Evolutionary conservation across 2,888 invertebrate genomes (phyloP).

Genomic region (Hedya salicella): DNA sequence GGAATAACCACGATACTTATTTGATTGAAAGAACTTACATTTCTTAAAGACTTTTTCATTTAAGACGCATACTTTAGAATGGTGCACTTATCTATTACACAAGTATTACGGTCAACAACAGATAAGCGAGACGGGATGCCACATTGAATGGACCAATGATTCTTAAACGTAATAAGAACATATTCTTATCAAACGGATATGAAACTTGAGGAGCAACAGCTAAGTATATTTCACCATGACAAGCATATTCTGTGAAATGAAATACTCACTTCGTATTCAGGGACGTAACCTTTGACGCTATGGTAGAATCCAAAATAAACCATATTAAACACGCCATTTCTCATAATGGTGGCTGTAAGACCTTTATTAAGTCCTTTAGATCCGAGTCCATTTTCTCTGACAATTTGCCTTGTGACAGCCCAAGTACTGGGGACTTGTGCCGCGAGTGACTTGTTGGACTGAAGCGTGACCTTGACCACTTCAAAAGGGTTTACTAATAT

Average conservation of each 20-base stretch:
- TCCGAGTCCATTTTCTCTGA: constrained; percentile 91
- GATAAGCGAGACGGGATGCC: constrained; percentile 19
- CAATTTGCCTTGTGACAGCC: constrained; percentile 91
- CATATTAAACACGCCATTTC: constrained; percentile 97
- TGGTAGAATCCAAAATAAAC: constrained; percentile 98
- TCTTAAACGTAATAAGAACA: constrained; percentile 6
- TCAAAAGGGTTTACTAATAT: constrained; percentile 97
- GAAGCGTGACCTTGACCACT: constrained; percentile 96
- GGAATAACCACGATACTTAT: too few species aligned
- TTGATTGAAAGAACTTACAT: too few species aligned
- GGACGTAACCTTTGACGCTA: constrained; percentile 91
- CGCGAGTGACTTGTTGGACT: constrained; percentile 88
- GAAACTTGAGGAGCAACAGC: background rate
- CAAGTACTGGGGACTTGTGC: constrained; percentile 90
- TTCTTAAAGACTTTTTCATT: too few species aligned
- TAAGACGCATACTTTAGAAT: background rate
- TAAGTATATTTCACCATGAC: constrained; percentile 18
- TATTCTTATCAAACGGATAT: background rate
- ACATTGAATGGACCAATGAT: background rate
- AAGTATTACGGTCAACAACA: constrained; percentile 21
- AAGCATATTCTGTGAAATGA: constrained; percentile 2
- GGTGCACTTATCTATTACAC: constrained; percentile 7
- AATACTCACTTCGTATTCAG: constrained; percentile 85
- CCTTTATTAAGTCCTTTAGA: constrained; percentile 93
- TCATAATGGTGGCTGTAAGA: constrained; percentile 93